Base-by-base conservation (phyloP, 1,140 invertebrate genomes). In the Bradynema listronoti region DNA sequence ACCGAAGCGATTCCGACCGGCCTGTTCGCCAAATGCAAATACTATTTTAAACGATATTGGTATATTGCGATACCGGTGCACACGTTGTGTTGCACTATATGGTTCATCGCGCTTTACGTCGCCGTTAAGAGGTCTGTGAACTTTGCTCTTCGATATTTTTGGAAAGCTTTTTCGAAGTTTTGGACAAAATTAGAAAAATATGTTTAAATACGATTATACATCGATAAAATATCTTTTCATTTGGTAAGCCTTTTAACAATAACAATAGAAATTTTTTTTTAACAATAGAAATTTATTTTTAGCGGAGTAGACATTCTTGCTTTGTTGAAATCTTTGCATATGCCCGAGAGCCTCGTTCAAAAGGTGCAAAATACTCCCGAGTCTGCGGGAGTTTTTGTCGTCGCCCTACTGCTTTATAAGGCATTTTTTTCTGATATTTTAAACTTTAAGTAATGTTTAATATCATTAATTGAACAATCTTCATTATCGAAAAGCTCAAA, bases 41-140 rank as follows among this genome's bases (percentile, higher is more conserved):
- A 71, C 41, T 73, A 75, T 34, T 57, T 73, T 19, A 73, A 77
- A 49, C 65, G 71, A 32, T 69, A 73, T 51, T 76, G 73, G 73
- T 76, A 72, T 43, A 73, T 76, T 11, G 71, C 71, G 34, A 51
- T 73, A 7, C 68, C 69, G 3, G 71, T 72, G 11, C 68, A 76
- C 55, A 33, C 43, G 0, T 57, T 53, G n/a, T 43, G 29, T 11
- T 73, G 73, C 55, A 56, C 46, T 4, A 29, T 55, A 19, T 73
- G 68, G 73, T 76, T 72, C 46, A 60, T 36, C 4, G 53, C 32
- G 1, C 51, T 73, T 24, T 73, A 71, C 43, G 46, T 71, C 4
- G 42, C 63, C 6, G 72, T 72, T 6, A 59, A 68, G 36, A 72
- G 69, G 66, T 68, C 47, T 25, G 52, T 9, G 27, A 27, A 22